Percentiles rank a stretch among this genome's conserved stretches.
Conservation (phyloP, 2,797 vertebrate species). For the Tamandua tetradactyla region DNA sequence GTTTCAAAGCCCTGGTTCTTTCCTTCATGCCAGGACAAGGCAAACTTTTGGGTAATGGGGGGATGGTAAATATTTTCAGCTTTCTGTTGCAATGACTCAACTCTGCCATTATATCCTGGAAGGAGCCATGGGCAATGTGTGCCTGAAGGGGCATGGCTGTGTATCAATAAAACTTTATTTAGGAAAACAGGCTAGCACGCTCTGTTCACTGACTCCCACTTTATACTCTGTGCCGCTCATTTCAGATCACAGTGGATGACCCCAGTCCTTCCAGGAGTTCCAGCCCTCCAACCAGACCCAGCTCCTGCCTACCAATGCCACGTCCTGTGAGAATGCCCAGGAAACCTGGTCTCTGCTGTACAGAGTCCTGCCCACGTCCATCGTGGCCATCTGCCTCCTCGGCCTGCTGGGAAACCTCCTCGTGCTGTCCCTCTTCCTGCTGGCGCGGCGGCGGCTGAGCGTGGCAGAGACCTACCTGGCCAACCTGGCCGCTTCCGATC, state of each 20-base stretch:
- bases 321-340: conserved; percentile 66
- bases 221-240: not conserved
- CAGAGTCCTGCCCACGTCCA: conserved; percentile 83
- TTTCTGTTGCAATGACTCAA: fast-evolving
- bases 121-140: fast-evolving
- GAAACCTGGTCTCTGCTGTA: conserved; percentile 87
- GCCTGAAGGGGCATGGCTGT: fast-evolving
- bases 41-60: not conserved
- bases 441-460: conserved; percentile 88
- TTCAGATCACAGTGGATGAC: conserved; percentile 64
- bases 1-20: not conserved
- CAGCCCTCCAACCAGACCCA: conserved; percentile 66
- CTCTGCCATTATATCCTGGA: not conserved
- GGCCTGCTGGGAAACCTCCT: conserved; percentile 90
- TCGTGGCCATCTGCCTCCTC: conserved; percentile 83
- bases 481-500: conserved; percentile 91
- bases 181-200: fast-evolving
- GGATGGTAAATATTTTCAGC: not conserved
- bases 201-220: fast-evolving
- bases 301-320: conserved; percentile 78
- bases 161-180: not conserved
- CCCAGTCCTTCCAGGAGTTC: not conserved
- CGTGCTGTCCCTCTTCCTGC: conserved; percentile 87
- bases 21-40: not conserved
- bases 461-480: conserved; percentile 91